phyloP scores from a whole-genome alignment of 2,888 invertebrate genomes.

The Chromoteleia sp. region DNA sequence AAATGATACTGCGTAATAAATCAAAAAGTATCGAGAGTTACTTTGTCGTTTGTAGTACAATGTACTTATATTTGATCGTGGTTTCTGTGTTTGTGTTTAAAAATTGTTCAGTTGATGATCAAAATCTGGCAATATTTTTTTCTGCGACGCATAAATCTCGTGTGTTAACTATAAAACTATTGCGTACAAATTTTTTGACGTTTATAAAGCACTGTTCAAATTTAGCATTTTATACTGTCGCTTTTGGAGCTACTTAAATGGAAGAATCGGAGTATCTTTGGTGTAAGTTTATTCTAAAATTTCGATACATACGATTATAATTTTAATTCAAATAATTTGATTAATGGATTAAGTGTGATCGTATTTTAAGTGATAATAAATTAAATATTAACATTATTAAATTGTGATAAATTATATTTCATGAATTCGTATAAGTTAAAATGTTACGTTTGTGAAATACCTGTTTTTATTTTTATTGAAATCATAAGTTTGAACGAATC shows the following conservation, averaged over 20 bases:
- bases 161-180: constrained; percentile 29
- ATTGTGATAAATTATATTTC: too few relatives aligned
- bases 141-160: constrained; percentile 23
- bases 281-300: constrained; percentile 29
- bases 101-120: neutral
- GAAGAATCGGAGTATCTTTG: neutral
- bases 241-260: constrained; percentile 30
- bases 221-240: constrained; percentile 48
- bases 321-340: neutral
- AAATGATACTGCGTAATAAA: constrained; percentile 17
- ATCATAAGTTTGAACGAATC: too few relatives aligned
- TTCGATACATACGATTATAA: neutral
- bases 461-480: too few relatives aligned
- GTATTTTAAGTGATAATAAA: neutral
- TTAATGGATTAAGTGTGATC: neutral
- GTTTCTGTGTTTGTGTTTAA: neutral
- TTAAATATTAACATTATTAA: too few relatives aligned
- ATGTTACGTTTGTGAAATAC: too few relatives aligned
- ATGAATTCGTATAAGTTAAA: too few relatives aligned
- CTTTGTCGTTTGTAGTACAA: constrained; percentile 1
- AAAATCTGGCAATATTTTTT: constrained; percentile 43
- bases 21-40: constrained; percentile 24
- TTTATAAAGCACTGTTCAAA: constrained; percentile 53
- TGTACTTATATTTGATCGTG: too few relatives aligned
- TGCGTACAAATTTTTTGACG: constrained; percentile 50